Evolutionary conservation across 2,888 invertebrate species (phyloP), one percentile per base, ranked within the genome.

Genomic region (Calliphora vomitoria): DNA sequence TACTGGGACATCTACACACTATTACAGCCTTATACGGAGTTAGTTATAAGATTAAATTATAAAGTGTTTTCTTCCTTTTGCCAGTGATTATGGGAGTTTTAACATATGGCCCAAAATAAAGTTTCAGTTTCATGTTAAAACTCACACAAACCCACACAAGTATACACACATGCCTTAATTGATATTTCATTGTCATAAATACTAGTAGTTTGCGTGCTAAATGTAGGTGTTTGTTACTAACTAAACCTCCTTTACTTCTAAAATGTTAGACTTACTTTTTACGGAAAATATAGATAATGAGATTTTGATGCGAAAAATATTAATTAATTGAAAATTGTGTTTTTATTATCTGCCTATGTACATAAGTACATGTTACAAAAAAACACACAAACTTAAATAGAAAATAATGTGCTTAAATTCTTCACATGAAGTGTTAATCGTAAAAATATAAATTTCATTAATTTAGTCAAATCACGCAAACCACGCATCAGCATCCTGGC

Each of bases 271-370:
- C 62, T 58, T 58, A 35, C 20, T 69, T 66, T 44, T 38, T 60
- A 64, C 62, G 13, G 6, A 20, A 44, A 47, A 41, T 71, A 75
- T 31, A 76, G 83, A 83, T 83, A 83, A 86, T 80, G 83, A 71
- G 58, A 76, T 80, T 86, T 86, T 83, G 83, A 86, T 86, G 80
- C 18, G 75, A 79, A 86, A 82, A 79, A 79, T 79, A 86, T 62
- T 75, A 78, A 74, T 81, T 85, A 85, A 58, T 68, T n/a, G 5
- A 74, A 81, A 81, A 64, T 71, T 55, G 53, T 85, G 20, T 60
- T 35, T 64, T 75, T 38, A 53, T 80, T 60, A 68, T 60, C 18
- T 66, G 5, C 44, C 38, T 38, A 35, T n/a, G n/a, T n/a, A n/a
- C n/a, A n/a, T 35, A 31, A 47, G 38, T 38, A 20, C 25, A 25